Percentiles rank a stretch among this genome's conserved stretches.
Conservation (phyloP, 2,797 vertebrate species). For the Philypnodon macrostomus region DNA sequence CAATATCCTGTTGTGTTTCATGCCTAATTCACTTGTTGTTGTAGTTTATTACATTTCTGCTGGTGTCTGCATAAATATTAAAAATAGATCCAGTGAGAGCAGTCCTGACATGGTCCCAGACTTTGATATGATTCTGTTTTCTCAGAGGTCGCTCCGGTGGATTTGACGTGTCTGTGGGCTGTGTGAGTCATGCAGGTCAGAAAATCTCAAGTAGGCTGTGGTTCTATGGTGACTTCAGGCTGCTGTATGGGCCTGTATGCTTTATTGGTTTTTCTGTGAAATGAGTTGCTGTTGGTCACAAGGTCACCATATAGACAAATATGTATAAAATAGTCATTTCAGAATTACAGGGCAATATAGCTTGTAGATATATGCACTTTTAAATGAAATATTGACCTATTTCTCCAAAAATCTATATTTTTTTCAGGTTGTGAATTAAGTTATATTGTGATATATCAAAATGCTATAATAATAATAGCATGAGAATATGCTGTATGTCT, state of each 20-base stretch:
- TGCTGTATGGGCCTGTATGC: not conserved
- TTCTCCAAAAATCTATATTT: no score
- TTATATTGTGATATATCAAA: no score
- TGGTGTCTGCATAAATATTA: constrained; percentile 91
- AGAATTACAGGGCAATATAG: no score
- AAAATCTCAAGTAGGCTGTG: constrained; percentile 53
- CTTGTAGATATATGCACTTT: no score
- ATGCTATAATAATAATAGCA: no score
- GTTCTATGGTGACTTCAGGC: constrained; percentile 38
- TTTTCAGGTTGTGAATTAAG: no score
- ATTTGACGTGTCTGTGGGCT: constrained; percentile 85
- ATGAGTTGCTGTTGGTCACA: constrained; percentile 16
- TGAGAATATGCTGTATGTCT: no score
- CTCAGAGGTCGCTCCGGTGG: constrained; percentile 76
- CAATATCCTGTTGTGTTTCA: constrained; percentile 99
- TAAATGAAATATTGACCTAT: no score
- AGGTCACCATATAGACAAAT: constrained; percentile 5
- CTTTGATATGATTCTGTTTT: constrained; percentile 83
- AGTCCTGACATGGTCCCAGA: constrained; percentile 82
- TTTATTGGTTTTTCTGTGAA: constrained; percentile 24
- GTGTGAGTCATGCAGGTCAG: constrained; percentile 49
- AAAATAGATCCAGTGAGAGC: constrained; percentile 88
- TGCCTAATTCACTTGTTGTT: constrained; percentile 82
- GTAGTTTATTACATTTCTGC: constrained; percentile 72
- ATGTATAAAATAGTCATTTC: no score